Conservation (phyloP, 2,113 vertebrate genomes). For the Tautogolabrus adspersus region DNA sequence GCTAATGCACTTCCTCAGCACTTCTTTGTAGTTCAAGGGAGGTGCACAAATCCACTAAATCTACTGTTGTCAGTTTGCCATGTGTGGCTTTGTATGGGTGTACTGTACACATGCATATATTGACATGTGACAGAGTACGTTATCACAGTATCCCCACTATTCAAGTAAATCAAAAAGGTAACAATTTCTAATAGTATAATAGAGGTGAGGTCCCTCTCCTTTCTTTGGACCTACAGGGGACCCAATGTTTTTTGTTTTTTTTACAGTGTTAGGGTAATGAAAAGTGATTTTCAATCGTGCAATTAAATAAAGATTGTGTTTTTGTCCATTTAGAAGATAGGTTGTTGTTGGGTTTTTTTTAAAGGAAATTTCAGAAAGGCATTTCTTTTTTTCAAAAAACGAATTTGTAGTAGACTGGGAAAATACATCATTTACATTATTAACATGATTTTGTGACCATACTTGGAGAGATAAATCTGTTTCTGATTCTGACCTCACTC, state of each 20-base stretch:
- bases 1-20: not conserved
- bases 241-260: too few relatives aligned
- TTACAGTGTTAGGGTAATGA: too few relatives aligned
- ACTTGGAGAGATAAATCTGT: too few relatives aligned
- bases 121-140: not conserved
- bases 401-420: not conserved
- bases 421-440: not conserved
- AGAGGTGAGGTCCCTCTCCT: not conserved
- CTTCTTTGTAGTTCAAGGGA: conserved; percentile 15
- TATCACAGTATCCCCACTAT: not conserved
- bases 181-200: not conserved
- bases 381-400: not conserved
- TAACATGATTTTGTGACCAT: too few relatives aligned
- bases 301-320: too few relatives aligned
- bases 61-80: conserved; percentile 32
- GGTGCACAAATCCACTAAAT: conserved; percentile 25
- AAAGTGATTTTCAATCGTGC: too few relatives aligned
- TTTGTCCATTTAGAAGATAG: too few relatives aligned
- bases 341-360: not conserved
- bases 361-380: too few relatives aligned
- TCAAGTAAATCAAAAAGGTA: not conserved
- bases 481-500: not conserved
- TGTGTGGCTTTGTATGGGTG: not conserved
- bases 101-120: not conserved
- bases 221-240: not conserved